Percentiles rank a stretch among this genome's conserved stretches.
These are phyloP conservation scores for Zalophus californianus DNA, from an alignment of 2,797 vertebrate genomes.

Conservation along the genomic window DNA sequence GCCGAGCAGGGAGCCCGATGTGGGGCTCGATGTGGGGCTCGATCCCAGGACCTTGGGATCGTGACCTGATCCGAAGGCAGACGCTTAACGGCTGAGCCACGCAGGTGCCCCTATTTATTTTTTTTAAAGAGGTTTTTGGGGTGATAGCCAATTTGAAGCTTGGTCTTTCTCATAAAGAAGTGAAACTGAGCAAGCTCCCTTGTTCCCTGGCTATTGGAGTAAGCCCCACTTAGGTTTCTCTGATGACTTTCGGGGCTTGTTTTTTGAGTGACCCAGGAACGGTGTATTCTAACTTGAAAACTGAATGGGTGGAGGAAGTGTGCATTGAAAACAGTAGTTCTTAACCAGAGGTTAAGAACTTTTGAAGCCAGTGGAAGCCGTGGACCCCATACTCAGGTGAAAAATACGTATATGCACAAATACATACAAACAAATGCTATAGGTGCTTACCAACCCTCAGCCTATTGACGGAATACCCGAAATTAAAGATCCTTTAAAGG, in stretches of 20 bases:
- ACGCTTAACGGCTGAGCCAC: too few relatives aligned
- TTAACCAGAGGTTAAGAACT: neutral
- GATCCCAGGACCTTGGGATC: too few relatives aligned
- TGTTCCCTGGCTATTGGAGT: neutral
- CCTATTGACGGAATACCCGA: neutral
- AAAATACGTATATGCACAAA: neutral
- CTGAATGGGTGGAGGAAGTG: neutral
- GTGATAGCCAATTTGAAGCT: neutral
- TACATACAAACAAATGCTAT: neutral
- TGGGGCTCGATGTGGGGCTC: too few relatives aligned
- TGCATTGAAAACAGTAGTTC: constrained; percentile 30
- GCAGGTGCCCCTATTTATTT: neutral
- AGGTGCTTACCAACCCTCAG: neutral
- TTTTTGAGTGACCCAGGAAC: constrained; percentile 10
- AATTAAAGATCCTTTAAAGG: constrained; percentile 10
- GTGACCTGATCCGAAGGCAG: too few relatives aligned
- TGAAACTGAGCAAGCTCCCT: neutral
- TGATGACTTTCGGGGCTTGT: neutral
- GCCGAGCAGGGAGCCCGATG: too few relatives aligned
- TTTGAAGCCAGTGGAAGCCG: constrained; percentile 32
- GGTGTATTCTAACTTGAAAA: constrained; percentile 46
- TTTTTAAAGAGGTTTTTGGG: neutral
- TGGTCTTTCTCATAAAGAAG: constrained; percentile 27
- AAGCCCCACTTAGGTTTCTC: neutral
- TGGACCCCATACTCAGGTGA: neutral